Conservation (phyloP, 2,888 invertebrate genomes). For the Trichopria drosophilae region DNA sequence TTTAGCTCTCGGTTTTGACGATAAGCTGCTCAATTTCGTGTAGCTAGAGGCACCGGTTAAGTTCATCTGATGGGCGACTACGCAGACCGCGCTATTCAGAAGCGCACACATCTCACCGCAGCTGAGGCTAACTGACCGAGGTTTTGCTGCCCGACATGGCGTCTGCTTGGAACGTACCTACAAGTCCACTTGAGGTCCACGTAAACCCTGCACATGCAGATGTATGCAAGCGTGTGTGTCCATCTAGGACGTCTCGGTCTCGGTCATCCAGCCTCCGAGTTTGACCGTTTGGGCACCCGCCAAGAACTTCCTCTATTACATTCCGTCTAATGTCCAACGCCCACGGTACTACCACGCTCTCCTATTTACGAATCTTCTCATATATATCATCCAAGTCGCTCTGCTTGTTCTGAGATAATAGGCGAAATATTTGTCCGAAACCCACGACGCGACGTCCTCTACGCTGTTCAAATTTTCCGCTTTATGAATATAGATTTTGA, state of each 20-base stretch:
- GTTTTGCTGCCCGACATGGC: constrained; percentile 42
- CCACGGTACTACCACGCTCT: too few relatives aligned
- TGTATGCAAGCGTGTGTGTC: constrained; percentile 16
- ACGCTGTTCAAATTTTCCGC: too few relatives aligned
- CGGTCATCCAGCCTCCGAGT: background rate
- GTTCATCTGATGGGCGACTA: too few relatives aligned
- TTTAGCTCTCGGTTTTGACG: too few relatives aligned
- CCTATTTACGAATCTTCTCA: constrained; percentile 20
- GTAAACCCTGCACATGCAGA: constrained; percentile 15
- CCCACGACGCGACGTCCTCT: too few relatives aligned
- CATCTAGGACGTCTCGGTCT: constrained; percentile 6
- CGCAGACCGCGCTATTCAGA: too few relatives aligned
- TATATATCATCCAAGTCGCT: background rate
- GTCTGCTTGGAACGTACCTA: constrained; percentile 22
- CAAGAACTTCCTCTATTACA: constrained; percentile 51
- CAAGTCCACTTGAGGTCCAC: too few relatives aligned
- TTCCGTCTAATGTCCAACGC: constrained; percentile 45
- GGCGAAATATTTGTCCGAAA: too few relatives aligned
- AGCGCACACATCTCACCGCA: constrained; percentile 32
- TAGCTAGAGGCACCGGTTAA: background rate
- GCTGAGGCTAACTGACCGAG: constrained; percentile 37
- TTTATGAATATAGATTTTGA: too few relatives aligned
- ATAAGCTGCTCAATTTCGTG: too few relatives aligned
- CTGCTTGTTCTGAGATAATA: too few relatives aligned
- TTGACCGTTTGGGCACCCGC: constrained; percentile 42